phyloP scores from a whole-genome alignment of 1,140 invertebrate genomes.

The Bombus superbus region DNA sequence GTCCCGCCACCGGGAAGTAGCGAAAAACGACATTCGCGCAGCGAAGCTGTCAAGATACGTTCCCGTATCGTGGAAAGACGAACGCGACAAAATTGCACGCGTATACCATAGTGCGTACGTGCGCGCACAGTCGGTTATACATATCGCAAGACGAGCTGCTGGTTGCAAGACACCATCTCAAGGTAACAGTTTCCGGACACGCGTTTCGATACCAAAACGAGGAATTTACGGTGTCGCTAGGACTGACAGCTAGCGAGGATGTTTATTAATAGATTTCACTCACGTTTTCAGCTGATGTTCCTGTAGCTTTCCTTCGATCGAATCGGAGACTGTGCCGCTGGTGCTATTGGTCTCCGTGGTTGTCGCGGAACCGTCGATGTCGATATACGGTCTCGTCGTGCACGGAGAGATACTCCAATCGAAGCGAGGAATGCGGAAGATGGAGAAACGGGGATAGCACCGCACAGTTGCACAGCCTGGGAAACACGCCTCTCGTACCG shows the following conservation, averaged over 20 bases:
- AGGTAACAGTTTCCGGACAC: conserved; percentile 18
- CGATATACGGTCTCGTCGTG: conserved; percentile 28
- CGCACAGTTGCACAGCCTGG: conserved; percentile 44
- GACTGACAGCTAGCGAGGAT: conserved; percentile 28
- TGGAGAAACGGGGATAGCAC: conserved; percentile 44
- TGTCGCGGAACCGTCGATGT: conserved; percentile 27
- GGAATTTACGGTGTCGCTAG: not conserved
- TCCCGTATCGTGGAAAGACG: not conserved
- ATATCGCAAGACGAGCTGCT: not conserved
- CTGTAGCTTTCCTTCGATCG: not conserved
- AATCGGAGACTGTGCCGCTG: not conserved
- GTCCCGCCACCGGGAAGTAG: conserved; percentile 10
- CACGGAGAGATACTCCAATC: conserved; percentile 39
- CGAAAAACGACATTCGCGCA: not conserved
- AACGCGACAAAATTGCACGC: conserved; percentile 19
- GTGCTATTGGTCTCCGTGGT: not conserved
- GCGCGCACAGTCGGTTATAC: not conserved
- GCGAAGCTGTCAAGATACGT: conserved; percentile 35
- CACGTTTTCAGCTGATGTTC: conserved; percentile 29
- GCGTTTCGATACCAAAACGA: conserved; percentile 2
- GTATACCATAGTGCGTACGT: not conserved
- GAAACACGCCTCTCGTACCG: conserved; percentile 41
- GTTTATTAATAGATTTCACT: conserved; percentile 51
- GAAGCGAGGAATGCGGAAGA: conserved; percentile 57
- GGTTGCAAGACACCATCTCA: not conserved